A percentile compares a stretch with the other conserved stretches of the same genome.
Conservation (phyloP, 2,113 vertebrate genomes). For the Procavia capensis region DNA sequence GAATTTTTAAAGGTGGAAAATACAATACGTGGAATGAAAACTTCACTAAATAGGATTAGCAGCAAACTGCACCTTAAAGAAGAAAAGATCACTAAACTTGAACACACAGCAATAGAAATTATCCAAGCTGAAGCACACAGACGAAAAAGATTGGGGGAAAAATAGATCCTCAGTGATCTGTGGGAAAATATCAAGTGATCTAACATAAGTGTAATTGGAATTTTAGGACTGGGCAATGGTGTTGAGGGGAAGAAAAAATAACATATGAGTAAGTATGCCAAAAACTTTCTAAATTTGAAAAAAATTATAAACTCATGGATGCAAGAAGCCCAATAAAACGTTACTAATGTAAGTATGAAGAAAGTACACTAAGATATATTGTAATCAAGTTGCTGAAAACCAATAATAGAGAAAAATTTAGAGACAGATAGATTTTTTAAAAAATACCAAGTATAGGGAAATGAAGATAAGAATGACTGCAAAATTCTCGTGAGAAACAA, state of each 20-base stretch:
- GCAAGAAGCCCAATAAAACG: background rate
- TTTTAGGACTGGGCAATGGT: background rate
- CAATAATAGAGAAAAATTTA: background rate
- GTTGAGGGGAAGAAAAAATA: background rate
- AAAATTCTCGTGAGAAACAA: slow-evolving; percentile 26
- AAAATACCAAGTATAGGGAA: background rate
- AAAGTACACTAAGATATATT: background rate
- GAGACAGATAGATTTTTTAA: background rate
- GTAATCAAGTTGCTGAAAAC: background rate
- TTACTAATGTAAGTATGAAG: background rate
- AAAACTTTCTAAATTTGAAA: slow-evolving; percentile 14
- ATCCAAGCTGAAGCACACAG: background rate
- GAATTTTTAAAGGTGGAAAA: background rate
- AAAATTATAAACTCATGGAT: background rate
- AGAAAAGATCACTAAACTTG: background rate
- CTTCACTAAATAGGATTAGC: background rate
- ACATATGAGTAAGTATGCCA: background rate
- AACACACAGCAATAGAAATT: background rate
- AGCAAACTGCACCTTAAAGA: background rate
- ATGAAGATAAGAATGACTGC: background rate
- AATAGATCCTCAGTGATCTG: background rate
- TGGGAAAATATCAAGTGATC: background rate
- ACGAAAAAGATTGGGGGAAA: background rate
- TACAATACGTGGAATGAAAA: background rate
- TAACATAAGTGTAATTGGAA: background rate